These are phyloP conservation scores for Netelia inedita DNA, from an alignment of 2,888 invertebrate species.

Conservation along the genomic window DNA sequence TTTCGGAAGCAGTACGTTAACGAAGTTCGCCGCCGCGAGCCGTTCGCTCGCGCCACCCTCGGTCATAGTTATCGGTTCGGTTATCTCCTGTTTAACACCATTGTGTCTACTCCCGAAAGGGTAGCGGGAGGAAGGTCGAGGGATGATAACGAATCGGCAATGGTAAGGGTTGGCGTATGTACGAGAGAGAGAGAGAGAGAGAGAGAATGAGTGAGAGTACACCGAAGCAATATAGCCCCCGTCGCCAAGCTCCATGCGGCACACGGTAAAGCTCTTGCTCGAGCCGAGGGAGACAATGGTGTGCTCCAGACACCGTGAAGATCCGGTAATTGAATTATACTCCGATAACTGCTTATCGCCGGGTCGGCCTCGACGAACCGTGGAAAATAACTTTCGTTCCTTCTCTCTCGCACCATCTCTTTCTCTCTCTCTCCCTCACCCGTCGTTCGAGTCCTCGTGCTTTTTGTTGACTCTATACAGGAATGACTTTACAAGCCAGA, in stretches of 20 bases:
- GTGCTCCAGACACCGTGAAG: conserved; percentile 78
- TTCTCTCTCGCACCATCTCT: not conserved
- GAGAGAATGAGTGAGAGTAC: conserved; percentile 52
- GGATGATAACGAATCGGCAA: conserved; percentile 81
- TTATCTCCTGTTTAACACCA: conserved; percentile 83
- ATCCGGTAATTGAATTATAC: conserved; percentile 84
- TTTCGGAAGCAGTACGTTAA: conserved; percentile 72
- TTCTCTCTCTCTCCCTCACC: conserved; percentile 46
- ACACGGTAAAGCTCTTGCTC: conserved; percentile 58
- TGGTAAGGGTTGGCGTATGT: conserved; percentile 53
- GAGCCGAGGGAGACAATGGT: conserved; percentile 76
- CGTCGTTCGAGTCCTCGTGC: conserved; percentile 33
- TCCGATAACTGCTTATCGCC: conserved; percentile 81
- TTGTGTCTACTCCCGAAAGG: conserved; percentile 76
- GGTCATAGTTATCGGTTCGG: conserved; percentile 76
- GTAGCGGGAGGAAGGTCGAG: conserved; percentile 64
- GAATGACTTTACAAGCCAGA: conserved; percentile 10
- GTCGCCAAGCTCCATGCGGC: conserved; percentile 25
- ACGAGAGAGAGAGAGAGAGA: conserved; percentile 47
- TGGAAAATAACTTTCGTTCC: conserved; percentile 70
- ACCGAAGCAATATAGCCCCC: conserved; percentile 29
- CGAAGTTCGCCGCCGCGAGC: conserved; percentile 70
- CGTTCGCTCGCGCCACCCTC: conserved; percentile 19
- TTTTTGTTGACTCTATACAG: conserved; percentile 19
- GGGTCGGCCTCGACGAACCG: conserved; percentile 62